Evolutionary conservation across 2,888 invertebrate species (phyloP).

Genomic region (Cerastis leucographa): DNA sequence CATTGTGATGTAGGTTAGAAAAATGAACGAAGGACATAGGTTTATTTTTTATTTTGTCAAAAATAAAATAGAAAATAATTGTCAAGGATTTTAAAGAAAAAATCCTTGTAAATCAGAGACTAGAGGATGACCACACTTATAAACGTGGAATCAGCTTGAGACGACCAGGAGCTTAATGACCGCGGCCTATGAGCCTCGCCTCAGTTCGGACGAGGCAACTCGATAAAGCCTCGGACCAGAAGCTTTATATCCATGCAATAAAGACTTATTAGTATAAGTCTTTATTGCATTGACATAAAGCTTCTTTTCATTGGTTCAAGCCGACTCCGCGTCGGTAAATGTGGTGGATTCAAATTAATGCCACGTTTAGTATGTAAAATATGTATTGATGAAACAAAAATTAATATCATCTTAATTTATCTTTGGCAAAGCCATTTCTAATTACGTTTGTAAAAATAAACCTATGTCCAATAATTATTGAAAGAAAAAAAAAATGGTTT

Average conservation of each 20-base stretch:
- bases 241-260: too few relatives aligned
- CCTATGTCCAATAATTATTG: constrained; percentile 55
- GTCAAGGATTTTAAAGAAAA: neutral
- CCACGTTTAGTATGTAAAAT: neutral
- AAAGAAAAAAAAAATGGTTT: constrained; percentile 71
- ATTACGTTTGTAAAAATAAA: constrained; percentile 34
- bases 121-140: neutral
- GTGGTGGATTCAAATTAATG: neutral
- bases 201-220: neutral
- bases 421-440: constrained; percentile 40
- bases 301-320: neutral
- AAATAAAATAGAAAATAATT: neutral
- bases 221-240: neutral
- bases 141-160: neutral
- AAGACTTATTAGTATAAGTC: neutral
- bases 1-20: constrained; percentile 84
- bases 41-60: constrained; percentile 47
- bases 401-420: neutral
- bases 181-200: neutral
- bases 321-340: neutral
- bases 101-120: too few relatives aligned
- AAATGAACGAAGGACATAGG: constrained; percentile 50
- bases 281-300: neutral
- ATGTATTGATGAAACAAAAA: neutral
- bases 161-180: neutral